Evolutionary conservation across 2,113 vertebrate genomes (phyloP).

Genomic region (Telmatochromis sp.): DNA sequence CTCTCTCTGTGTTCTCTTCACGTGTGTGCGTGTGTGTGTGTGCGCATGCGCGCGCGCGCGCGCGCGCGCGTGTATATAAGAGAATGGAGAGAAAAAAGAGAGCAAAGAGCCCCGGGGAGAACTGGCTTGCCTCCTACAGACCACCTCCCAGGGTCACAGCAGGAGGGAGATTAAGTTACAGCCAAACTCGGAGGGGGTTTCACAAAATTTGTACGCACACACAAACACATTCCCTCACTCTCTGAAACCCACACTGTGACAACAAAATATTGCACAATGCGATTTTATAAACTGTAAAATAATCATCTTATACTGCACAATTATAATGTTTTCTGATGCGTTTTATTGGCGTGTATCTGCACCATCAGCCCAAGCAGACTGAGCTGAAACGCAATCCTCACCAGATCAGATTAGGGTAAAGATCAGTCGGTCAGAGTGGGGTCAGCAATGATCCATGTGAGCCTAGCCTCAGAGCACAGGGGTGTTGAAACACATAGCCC

Average conservation of each 20-base stretch:
- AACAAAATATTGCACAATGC: constrained; percentile 20
- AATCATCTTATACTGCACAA: background rate
- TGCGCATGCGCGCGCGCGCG: fast-evolving
- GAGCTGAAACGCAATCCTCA: background rate
- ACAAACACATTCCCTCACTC: background rate
- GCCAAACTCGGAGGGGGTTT: constrained; percentile 36
- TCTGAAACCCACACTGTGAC: background rate
- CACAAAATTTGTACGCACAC: background rate
- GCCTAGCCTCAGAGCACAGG: constrained; percentile 9
- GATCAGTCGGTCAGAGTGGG: constrained; percentile 9
- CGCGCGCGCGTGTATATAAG: background rate
- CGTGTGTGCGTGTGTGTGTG: fast-evolving
- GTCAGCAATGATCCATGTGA: constrained; percentile 28
- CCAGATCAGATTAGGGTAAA: background rate
- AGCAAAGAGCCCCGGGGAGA: constrained; percentile 40
- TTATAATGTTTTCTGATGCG: background rate
- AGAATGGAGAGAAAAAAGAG: background rate
- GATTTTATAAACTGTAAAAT: background rate
- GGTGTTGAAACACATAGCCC: constrained; percentile 35
- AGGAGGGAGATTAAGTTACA: constrained; percentile 66
- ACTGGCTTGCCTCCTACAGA: constrained; percentile 61
- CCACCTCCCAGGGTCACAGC: constrained; percentile 67
- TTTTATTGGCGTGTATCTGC: background rate
- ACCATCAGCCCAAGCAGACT: background rate
- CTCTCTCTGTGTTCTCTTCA: background rate